Evolutionary conservation across 2,888 invertebrate genomes (phyloP), one percentile per base, ranked within the genome.

Genomic region (Andrena minutula): DNA sequence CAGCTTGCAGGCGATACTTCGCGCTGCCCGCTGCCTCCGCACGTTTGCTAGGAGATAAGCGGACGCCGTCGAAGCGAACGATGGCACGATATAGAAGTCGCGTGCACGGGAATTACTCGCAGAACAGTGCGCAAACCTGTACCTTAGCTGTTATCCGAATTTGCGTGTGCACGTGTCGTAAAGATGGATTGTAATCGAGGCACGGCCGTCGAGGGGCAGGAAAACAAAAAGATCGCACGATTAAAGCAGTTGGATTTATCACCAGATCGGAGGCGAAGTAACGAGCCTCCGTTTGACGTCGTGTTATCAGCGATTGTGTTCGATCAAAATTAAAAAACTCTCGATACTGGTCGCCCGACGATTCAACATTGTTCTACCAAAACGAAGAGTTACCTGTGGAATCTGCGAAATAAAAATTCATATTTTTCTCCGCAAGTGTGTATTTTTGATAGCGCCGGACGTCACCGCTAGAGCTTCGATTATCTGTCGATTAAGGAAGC

Each of bases 391-490:
- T 83, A 82, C 78, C 78, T 83, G 65, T 73, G 30, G 78, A 23
- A 69, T 68, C 73, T 83, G 70, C 70, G 70, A 82, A 83, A 83
- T 83, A 83, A 83, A 41, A 83, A 82, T 60, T 23, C 35, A 64
- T 83, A 83, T 83, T 83, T 83, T 83, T 83, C 72, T 83, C 82
- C 71, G 82, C 70, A 77, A 72, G 26, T 49, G 61, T 81, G 71
- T 81, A 80, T 82, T 82, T 75, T 80, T 82, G 65, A 80, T 80
- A 75, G 60, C n/a, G 8, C 35, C 7, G 49, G 20, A 28, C 16
- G 47, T 10, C 20, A n/a, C 60, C 47, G 35, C 49, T 26, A 23
- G 56, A 23, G 26, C 23, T 23, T 1, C 26, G 56, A 12, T n/a
- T n/a, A n/a, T n/a, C 41, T 16, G 5, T 16, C 16, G 4, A 41